Conservation (phyloP, 1,140 invertebrate genomes). For the Tetranychus urticae region DNA sequence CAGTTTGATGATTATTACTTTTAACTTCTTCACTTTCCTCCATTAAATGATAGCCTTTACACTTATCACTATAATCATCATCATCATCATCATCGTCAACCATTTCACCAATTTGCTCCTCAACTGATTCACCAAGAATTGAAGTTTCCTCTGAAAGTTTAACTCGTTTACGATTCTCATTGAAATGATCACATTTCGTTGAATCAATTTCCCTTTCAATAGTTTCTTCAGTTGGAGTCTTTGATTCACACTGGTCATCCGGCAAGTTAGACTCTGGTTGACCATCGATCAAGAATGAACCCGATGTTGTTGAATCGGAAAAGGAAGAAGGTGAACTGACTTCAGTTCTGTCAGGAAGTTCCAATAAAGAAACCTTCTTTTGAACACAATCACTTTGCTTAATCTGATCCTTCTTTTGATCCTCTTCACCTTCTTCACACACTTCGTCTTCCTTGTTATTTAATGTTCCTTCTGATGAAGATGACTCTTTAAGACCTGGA, state of each 20-base stretch:
- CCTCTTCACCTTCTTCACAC: background rate
- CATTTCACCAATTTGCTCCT: background rate
- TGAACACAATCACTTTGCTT: background rate
- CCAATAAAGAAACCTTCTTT: no score
- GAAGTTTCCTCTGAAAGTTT: background rate
- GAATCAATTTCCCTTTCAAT: background rate
- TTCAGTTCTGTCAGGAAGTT: background rate
- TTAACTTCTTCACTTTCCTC: background rate
- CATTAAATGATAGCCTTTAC: background rate
- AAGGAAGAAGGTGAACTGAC: background rate
- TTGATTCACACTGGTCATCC: no score
- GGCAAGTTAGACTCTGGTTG: background rate
- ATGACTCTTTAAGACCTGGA: background rate
- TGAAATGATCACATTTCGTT: background rate
- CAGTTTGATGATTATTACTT: background rate
- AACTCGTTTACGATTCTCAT: background rate
- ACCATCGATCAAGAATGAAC: background rate
- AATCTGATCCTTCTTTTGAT: background rate
- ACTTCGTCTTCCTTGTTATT: background rate
- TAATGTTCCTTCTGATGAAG: background rate
- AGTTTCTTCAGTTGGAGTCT: no score
- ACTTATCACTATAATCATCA: background rate
- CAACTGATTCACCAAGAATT: background rate
- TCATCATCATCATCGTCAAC: background rate
- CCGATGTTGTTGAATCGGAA: background rate